Conservation (phyloP, 1,140 invertebrate species). For the Zaprionus tsacasi region DNA sequence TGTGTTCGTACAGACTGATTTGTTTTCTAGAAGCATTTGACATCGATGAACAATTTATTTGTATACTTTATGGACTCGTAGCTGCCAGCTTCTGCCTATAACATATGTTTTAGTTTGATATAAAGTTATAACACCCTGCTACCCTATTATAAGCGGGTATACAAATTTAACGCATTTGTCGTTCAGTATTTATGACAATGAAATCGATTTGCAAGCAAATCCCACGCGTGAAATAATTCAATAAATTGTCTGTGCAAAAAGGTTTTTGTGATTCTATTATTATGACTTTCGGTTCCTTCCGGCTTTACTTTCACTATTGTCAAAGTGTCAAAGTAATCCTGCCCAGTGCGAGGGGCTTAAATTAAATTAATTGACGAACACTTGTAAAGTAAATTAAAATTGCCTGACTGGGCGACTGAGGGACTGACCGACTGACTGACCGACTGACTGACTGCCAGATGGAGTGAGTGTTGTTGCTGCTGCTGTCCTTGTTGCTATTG, state of each 20-base stretch:
- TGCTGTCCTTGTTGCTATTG: slow-evolving; percentile 40
- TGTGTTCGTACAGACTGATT: no score
- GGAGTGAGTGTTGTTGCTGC: slow-evolving; percentile 19
- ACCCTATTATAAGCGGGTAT: no score
- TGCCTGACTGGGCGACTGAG: slow-evolving; percentile 40
- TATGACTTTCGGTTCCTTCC: slow-evolving; percentile 10
- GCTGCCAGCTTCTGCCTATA: no score
- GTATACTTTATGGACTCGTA: no score
- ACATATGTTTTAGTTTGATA: no score
- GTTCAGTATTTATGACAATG: neutral
- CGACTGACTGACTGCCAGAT: slow-evolving; percentile 18
- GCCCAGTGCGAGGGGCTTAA: slow-evolving; percentile 67
- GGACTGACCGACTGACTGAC: slow-evolving; percentile 31
- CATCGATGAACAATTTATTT: no score
- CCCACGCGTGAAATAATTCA: slow-evolving; percentile 33
- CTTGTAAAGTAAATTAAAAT: slow-evolving; percentile 79
- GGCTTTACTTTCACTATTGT: slow-evolving; percentile 49
- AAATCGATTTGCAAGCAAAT: slow-evolving; percentile 8
- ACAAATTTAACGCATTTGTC: neutral
- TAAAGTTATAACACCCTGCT: no score
- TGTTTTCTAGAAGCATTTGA: no score
- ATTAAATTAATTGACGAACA: slow-evolving; percentile 80
- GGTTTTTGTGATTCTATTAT: slow-evolving; percentile 11
- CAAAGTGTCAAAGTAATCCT: slow-evolving; percentile 80
- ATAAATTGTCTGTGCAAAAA: slow-evolving; percentile 4